Conservation (phyloP, 2,888 invertebrate genomes). For the Lasioglossum figueresi region DNA sequence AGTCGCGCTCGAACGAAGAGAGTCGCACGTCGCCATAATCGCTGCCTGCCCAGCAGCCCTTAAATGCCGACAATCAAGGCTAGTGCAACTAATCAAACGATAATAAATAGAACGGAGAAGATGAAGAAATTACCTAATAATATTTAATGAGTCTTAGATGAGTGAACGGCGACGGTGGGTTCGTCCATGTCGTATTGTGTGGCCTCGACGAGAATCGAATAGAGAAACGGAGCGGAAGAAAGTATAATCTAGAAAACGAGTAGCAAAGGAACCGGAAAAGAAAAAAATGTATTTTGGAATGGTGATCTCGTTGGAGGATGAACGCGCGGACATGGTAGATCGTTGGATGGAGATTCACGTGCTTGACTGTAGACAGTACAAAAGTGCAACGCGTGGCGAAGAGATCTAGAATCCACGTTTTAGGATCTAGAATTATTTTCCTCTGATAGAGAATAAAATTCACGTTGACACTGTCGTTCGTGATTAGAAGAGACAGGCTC, state of each 20-base stretch:
- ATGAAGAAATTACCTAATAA: constrained; percentile 66
- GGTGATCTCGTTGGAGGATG: constrained; percentile 27
- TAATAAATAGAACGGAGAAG: constrained; percentile 74
- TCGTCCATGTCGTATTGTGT: constrained; percentile 45
- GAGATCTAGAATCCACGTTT: constrained; percentile 27
- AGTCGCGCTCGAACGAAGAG: constrained; percentile 60
- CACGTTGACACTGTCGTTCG: background rate
- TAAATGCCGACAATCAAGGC: constrained; percentile 84
- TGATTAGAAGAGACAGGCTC: background rate
- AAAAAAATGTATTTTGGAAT: background rate
- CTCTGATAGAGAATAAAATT: background rate
- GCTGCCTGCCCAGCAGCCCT: constrained; percentile 81
- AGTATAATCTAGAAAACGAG: background rate
- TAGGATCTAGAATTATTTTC: constrained; percentile 7
- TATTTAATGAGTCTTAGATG: constrained; percentile 66
- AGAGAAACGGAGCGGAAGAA: too few species aligned
- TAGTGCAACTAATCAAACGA: constrained; percentile 84
- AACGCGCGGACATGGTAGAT: constrained; percentile 42
- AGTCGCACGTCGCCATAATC: constrained; percentile 76
- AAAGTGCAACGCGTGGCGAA: constrained; percentile 53
- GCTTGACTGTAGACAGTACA: constrained; percentile 70
- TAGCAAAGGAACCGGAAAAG: background rate
- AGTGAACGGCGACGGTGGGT: constrained; percentile 54
- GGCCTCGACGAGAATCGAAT: constrained; percentile 31
- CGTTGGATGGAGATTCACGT: constrained; percentile 57